Evolutionary conservation across 2,113 vertebrate genomes (phyloP), one percentile per base, ranked within the genome.

Genomic region (Rhizomys pruinosus): DNA sequence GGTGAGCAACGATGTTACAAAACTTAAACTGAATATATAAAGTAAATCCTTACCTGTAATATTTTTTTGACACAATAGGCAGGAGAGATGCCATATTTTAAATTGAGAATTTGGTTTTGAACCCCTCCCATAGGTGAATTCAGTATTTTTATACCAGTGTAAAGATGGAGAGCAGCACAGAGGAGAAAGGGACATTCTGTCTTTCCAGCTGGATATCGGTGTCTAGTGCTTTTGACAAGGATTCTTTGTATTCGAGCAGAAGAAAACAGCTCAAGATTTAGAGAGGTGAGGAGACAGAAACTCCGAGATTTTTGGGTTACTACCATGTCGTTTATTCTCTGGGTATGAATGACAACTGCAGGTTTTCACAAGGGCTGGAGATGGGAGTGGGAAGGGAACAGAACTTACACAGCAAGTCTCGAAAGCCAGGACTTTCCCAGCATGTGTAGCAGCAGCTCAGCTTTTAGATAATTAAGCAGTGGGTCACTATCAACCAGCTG

Each of bases 1-100:
- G 47, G 13, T 72, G 84, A 84, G 22, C 15, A 55, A 47, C 64
- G 22, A 85, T 93, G 88, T 69, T 94, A 93, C 23, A 85, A 94
- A 94, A 87, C 20, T 19, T 84, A 55, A 87, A 68, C 80, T 78
- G 76, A 84, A 47, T 69, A 71, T 64, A 78, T 90, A 87, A 93
- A 93, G 85, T 93, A 94, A 95, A 92, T 80, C 23, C 47, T 93
- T 52, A 71, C 11, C n/a, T 25, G 20, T 52, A 84, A 47, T 42
- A 34, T 34, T 73, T 93, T n/a, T 81, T 80, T 32, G 42, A 74
- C 52, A 55, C 69, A 80, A 77, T 2, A 72, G 23, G 29, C 39
- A 77, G 7, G 34, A 93, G 84, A 87, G 59, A 78, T 17, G 61
- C 9, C 25, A 57, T 55, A 42, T 91, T 95, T 82, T 34, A 73